Evolutionary conservation across 2,113 vertebrate species (phyloP), one percentile per base, ranked within the genome.

Genomic region (Labeo catla): DNA sequence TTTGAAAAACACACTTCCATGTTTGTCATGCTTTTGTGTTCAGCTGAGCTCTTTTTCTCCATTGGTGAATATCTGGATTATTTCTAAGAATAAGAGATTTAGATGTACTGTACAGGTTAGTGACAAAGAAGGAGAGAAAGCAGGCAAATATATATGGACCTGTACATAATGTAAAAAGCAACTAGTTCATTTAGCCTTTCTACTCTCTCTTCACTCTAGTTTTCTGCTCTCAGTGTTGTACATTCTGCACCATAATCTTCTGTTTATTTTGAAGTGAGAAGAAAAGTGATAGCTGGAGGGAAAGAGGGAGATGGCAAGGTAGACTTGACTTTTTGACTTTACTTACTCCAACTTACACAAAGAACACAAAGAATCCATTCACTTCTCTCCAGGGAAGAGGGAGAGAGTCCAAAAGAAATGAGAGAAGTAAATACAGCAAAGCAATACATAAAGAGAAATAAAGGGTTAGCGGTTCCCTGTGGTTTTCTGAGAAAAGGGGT

Each of bases 291-390:
- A 83, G 65, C 68, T 81, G 65, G 23, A 47, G 7, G 6, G 16
- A 54, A 10, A 4, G 34, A n/a, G 47, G 34, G 72, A 72, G 65
- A 83, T 54, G 66, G 65, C 65, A 52, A 54, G 65, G 34, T 72
- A 23, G 49, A 43, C 6, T 47, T 16, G 63, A 66, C 36, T 45
- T 77, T 70, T 79, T 21, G 43, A 78, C 74, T 78, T 7, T 6
- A 28, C n/a, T 23, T 36, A 34, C 65, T 49, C 63, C 49, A 57
- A 13, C 43, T 68, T 87, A 72, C n/a, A 68, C 34, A 76, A 78
- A 78, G 34, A 59, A 54, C 16, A 83, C 45, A 82, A 82, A 21
- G 76, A 84, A 63, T n/a, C 28, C 54, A 49, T 87, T 73, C 76
- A 84, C 39, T 36, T 59, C 43, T 72, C 76, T 78, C 66, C 82